A percentile compares a stretch with the other conserved stretches of the same genome.
Evolutionary conservation across 2,888 invertebrate genomes (phyloP).

Genomic region (Spodoptera picta): DNA sequence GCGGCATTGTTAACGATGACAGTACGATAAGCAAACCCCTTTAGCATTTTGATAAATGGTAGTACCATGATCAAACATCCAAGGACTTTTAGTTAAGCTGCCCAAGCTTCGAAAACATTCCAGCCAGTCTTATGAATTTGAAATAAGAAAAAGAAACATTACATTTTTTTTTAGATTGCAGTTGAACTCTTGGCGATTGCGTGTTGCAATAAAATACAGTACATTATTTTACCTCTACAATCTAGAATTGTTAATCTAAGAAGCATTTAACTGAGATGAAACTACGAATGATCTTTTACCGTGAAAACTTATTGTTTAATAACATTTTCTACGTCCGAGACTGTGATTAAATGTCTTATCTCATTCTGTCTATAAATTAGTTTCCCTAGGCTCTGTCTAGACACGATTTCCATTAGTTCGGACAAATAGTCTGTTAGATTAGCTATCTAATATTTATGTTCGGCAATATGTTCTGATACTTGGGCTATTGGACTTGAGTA

Average conservation of each 20-base stretch:
- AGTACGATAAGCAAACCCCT: conserved; percentile 19
- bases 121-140: conserved; percentile 12
- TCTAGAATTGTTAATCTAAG: too few species aligned
- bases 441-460: background rate
- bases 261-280: too few species aligned
- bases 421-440: background rate
- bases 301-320: conserved; percentile 6
- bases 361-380: conserved; percentile 3
- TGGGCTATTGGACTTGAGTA: too few species aligned
- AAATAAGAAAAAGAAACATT: background rate
- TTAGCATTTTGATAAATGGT: conserved; percentile 24
- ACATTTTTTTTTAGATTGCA: conserved; percentile 17
- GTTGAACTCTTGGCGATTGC: conserved; percentile 1
- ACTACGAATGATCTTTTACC: background rate
- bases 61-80: conserved; percentile 24
- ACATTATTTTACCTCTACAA: background rate
- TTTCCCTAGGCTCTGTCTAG: conserved; percentile 17
- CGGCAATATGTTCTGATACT: too few species aligned
- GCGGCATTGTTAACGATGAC: conserved; percentile 10
- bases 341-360: background rate
- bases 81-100: conserved; percentile 1
- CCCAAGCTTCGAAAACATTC: conserved; percentile 2
- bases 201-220: conserved; percentile 23
- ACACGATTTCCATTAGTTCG: conserved; percentile 11
- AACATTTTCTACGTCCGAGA: background rate